Percentiles rank a stretch among this genome's conserved stretches.
Conservation (phyloP, 2,797 vertebrate genomes). For the Clarias laeviceps region DNA sequence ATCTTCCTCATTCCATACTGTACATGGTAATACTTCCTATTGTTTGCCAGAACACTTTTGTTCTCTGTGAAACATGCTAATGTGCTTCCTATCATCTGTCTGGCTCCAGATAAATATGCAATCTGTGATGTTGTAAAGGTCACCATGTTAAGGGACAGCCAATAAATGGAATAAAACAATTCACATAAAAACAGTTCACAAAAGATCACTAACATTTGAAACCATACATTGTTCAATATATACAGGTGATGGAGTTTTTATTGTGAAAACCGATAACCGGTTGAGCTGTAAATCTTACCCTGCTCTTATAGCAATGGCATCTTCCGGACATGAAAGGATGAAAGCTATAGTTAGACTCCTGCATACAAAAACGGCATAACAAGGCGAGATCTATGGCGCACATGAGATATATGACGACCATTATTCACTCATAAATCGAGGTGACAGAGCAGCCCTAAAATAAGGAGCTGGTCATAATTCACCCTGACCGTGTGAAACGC, state of each 20-base stretch:
- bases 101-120: no score
- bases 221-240: not conserved
- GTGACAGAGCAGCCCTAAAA: constrained; percentile 50
- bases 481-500: constrained; percentile 46
- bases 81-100: no score
- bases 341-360: constrained; percentile 45
- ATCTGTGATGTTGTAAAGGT: not conserved
- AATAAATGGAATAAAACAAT: not conserved
- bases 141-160: not conserved
- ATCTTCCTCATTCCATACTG: no score
- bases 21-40: no score
- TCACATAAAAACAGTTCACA: not conserved
- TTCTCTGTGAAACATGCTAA: no score
- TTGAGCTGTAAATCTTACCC: constrained; percentile 15
- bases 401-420: constrained; percentile 44
- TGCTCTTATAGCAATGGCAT: not conserved
- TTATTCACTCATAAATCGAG: constrained; percentile 53
- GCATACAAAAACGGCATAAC: constrained; percentile 23
- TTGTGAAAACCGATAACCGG: not conserved
- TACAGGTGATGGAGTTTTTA: not conserved
- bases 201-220: not conserved
- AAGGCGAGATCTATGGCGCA: constrained; percentile 41
- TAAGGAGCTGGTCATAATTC: constrained; percentile 56
- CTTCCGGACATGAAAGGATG: constrained; percentile 23
- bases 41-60: no score